phyloP scores from a whole-genome alignment of 2,797 vertebrate genomes.

The Darevskia nairensis region DNA sequence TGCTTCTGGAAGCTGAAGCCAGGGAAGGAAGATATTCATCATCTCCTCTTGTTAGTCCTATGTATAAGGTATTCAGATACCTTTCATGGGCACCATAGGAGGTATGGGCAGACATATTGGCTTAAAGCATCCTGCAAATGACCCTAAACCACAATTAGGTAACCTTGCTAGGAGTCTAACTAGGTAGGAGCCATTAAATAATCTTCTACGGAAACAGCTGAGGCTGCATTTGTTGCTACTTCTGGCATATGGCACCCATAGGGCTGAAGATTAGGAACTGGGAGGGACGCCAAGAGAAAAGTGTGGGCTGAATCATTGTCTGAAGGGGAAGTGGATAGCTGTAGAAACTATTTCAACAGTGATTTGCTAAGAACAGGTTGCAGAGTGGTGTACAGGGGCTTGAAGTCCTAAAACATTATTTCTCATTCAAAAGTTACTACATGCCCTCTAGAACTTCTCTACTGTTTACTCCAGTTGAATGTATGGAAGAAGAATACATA shows the following conservation, averaged over 20 bases:
- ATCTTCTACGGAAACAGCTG: not conserved
- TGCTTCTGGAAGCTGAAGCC: not conserved
- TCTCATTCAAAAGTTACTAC: not conserved
- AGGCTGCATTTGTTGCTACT: not conserved
- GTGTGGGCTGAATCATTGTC: not conserved
- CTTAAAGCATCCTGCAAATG: not conserved
- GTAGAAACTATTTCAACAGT: not conserved
- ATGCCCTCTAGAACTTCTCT: not conserved
- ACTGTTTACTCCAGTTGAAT: not conserved
- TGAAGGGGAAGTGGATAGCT: not conserved
- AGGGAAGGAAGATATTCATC: not conserved
- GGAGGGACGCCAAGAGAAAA: conserved; percentile 11
- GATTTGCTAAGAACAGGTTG: not conserved
- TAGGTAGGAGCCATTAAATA: not conserved
- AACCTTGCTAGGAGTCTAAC: not conserved
- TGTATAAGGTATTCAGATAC: no score
- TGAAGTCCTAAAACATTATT: not conserved
- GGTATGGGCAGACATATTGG: no score
- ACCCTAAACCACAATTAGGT: not conserved
- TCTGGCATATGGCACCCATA: conserved; percentile 7
- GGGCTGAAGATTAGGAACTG: not conserved
- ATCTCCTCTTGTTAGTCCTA: not conserved
- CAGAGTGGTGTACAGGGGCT: not conserved
- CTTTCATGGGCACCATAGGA: no score
- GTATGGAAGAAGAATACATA: not conserved